Evolutionary conservation across 2,113 vertebrate genomes (phyloP).

Genomic region (Barbus barbus): DNA sequence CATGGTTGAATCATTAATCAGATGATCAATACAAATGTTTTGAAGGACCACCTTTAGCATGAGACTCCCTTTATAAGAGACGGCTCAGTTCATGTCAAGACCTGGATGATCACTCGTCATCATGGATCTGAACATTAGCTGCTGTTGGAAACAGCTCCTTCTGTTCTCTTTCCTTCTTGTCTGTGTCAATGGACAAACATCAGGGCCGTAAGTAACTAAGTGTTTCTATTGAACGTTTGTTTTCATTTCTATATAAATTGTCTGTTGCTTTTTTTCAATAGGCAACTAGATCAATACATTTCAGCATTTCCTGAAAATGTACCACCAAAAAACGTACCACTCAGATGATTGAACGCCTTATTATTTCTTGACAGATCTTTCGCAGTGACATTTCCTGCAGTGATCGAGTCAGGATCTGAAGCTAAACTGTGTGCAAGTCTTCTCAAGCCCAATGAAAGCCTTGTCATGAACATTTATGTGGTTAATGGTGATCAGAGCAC

Average conservation of each 20-base stretch:
- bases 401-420: conserved; percentile 65
- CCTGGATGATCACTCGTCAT: neutral
- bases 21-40: neutral
- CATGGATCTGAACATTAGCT: conserved; percentile 60
- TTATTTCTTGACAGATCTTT: conserved; percentile 28
- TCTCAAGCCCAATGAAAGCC: conserved; percentile 63
- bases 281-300: neutral
- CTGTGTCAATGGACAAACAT: conserved; percentile 15
- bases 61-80: conserved; percentile 9
- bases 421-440: conserved; percentile 66
- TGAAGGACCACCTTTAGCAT: too few relatives aligned
- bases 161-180: conserved; percentile 56
- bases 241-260: neutral
- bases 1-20: too few relatives aligned
- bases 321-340: neutral
- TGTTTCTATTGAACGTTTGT: neutral
- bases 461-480: conserved; percentile 65
- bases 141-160: conserved; percentile 51
- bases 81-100: neutral
- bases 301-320: neutral
- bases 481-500: conserved; percentile 13
- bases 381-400: conserved; percentile 68
- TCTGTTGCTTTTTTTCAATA: neutral
- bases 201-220: conserved; percentile 60
- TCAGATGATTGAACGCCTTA: neutral